Base-by-base conservation (phyloP, 2,797 vertebrate species). In the Schizopygopsis pylzovi region DNA sequence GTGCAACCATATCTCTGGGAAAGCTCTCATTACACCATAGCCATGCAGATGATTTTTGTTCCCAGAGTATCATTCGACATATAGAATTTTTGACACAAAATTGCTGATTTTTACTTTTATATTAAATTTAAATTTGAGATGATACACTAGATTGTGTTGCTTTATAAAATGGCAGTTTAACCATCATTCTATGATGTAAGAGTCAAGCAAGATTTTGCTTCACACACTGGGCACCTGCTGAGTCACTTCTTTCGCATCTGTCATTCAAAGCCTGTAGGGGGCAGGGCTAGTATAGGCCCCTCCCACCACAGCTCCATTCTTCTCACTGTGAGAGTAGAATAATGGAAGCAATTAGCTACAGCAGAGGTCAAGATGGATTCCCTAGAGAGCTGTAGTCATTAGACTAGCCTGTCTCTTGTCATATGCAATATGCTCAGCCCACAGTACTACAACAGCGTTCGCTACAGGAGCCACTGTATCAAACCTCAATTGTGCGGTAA, bases 301-400 rank as follows among this genome's bases (percentile, higher is more conserved):
- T 72, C 81, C 86, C 49, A 81, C 56, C 39, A 18, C 25, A 76
- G 25, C 77, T 72, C 76, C 73, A 71, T 82, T 85, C 70, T 76
- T 28, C 52, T 45, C 79, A 79, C 56, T 22, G n/a, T 43, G 87
- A 67, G 86, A 81, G 52, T 43, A 84, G 76, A 78, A 83, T 85
- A 90, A 85, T 84, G 65, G 79, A 88, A 77, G 85, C 87, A 90
- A 90, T 91, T 90, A 90, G 82, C 76, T 59, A 83, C 89, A 91
- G 89, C 91, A 89, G 93, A 93, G 92, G 93, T 94, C 93, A 92
- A 93, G 89, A 82, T 90, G 87, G 87, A 85, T 85, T 90, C 92
- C 90, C 91, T 8, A 81, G 90, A 88, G 93, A 92, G 87, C 85
- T 85, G 89, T 63, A 91, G 88, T 93, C 90, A 92, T 94, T 93